Evolutionary conservation across 2,797 vertebrate genomes (phyloP), one percentile per base, ranked within the genome.

Genomic region (Falco rusticolus): DNA sequence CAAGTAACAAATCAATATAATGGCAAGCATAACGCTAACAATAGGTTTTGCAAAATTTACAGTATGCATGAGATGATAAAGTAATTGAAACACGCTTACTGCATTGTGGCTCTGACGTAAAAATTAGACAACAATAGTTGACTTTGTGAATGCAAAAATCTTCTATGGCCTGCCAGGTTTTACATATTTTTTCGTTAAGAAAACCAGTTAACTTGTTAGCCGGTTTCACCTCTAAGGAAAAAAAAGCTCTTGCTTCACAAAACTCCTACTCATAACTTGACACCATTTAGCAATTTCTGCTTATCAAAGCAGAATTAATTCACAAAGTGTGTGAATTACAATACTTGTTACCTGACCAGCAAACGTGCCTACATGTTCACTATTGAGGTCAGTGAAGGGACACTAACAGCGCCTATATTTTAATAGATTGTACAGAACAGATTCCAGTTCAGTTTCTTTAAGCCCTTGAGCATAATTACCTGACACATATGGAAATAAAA

Each of bases 221-320:
- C 16, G 4, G 16, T 45, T 29, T 28, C n/a, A 54, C 50, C 66
- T 84, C 78, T 22, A 66, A 66, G 33, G 31, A 24, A 6, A 5
- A 37, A 63, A 85, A 70, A n/a, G 15, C 20, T 82, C 37, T 76
- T 91, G 26, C 77, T 81, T 94, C 59, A 60, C 77, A 79, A 70
- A 96, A 59, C 16, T 31, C 78, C 54, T 63, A 41, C 15, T 48
- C 47, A 61, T 72, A 60, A 89, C 82, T 82, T 95, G 89, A 95
- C 66, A 95, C 10, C 63, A 63, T 84, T 94, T 94, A 93, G 61
- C 57, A 93, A 93, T 92, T 96, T 91, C 57, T 96, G 75, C 69
- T 94, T 94, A 85, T 86, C 25, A 21, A 89, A 95, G 75, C 59
- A 84, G 56, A 97, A 92, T 78, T 94, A 94, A 92, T 93, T 90